Base-by-base conservation (phyloP, 2,888 invertebrate genomes). In the Papilio protenor region DNA sequence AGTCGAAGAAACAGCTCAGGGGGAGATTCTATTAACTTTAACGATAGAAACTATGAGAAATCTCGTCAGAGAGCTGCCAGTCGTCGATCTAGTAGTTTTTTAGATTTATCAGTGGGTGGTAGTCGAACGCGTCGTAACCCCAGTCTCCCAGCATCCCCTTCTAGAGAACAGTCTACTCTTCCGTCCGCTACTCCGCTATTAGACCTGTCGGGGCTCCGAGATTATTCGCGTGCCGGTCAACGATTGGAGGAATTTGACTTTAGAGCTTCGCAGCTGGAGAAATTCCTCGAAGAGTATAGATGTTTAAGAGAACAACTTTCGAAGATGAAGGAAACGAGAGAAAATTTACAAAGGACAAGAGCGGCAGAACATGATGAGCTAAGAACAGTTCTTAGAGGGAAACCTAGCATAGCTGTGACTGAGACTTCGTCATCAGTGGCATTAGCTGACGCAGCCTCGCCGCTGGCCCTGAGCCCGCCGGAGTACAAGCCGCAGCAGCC, bases 321-420 rank as follows among this genome's bases (percentile, higher is more conserved):
- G 79, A 96, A 96, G 87, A 97, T 97, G 97, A 97, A 97, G 85
- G 96, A 97, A 85, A 97, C 97, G 33, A 96, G 97, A 86, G 97
- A 97, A 83, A 96, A 96, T 81, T 94, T 97, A 84, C 94, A 94
- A 84, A 88, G 92, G 79, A 92, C 89, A 74, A 87, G 92, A 80
- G 93, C 92, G 47, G 92, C 87, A 77, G 95, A 95, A 59, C 95
- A 95, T 83, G 95, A 95, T 70, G 95, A 95, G 80, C 84, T 95
- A 21, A 93, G 95, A 83, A 93, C 95, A 3, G 95, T 95, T 82
- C 86, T 96, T 27, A 96, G 96, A 87, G 95, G 95, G 23, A 96
- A 95, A 84, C 94, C 96, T 18, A 93, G 91, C 82, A 90, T 94
- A 84, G 94, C 95, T 40, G 95, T 95, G 55, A 95, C 95, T 69